A percentile compares a stretch with the other conserved stretches of the same genome.
Evolutionary conservation across 2,113 vertebrate species (phyloP).

Genomic region (Cebidichthys violaceus): DNA sequence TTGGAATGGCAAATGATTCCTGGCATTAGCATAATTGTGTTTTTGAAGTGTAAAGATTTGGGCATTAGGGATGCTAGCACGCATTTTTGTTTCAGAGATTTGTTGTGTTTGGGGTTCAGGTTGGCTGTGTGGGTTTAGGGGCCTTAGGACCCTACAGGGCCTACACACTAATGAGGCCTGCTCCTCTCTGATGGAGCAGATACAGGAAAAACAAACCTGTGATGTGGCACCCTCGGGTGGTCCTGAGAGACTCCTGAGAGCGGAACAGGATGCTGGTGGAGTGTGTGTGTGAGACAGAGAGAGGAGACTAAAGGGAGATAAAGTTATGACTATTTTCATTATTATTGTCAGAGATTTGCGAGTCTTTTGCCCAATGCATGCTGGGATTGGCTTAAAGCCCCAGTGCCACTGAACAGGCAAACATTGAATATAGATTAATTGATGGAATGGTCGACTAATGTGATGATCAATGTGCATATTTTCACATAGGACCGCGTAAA

Average conservation of each 20-base stretch:
- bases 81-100: conserved; percentile 78
- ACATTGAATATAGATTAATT: background rate
- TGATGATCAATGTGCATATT: background rate
- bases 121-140: conserved; percentile 59
- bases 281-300: conserved; percentile 17
- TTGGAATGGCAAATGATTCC: conserved; percentile 81
- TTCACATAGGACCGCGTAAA: background rate
- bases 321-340: background rate
- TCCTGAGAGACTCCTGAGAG: conserved; percentile 48
- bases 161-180: conserved; percentile 75
- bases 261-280: conserved; percentile 47
- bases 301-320: background rate
- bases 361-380: background rate
- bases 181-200: conserved; percentile 76
- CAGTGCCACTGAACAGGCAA: background rate
- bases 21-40: conserved; percentile 84
- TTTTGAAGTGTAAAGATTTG: conserved; percentile 83
- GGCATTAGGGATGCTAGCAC: conserved; percentile 76
- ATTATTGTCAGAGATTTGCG: background rate
- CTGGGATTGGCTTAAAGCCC: background rate
- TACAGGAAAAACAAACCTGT: conserved; percentile 73
- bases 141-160: conserved; percentile 68
- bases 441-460: background rate
- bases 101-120: conserved; percentile 72
- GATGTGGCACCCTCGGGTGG: conserved; percentile 63